Evolutionary conservation across 35 echinoderm and acorn worm species (phyloP).

Genomic region (Lytechinus pictus): DNA sequence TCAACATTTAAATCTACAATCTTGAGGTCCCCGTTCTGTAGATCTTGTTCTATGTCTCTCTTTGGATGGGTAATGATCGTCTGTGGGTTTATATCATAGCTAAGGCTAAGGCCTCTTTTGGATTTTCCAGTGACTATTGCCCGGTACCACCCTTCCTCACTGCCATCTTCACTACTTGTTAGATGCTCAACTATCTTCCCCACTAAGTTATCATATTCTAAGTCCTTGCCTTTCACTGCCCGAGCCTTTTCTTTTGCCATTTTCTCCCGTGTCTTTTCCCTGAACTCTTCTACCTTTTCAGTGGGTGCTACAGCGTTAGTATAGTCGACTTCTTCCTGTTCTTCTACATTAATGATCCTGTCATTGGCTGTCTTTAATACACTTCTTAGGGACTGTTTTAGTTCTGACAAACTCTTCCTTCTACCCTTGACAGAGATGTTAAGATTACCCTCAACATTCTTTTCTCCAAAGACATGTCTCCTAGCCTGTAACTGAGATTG

Average conservation of each 20-base stretch:
- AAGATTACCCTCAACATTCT: conserved; percentile 10
- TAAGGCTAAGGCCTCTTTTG: not conserved
- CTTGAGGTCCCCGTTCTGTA: not conserved
- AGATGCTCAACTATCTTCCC: conserved; percentile 46
- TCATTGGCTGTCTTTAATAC: not conserved
- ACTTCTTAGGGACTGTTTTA: not conserved
- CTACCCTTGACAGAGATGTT: conserved; percentile 28
- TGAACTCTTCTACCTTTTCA: not conserved
- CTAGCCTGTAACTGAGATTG: not conserved
- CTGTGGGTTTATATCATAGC: not conserved
- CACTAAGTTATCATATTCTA: conserved; percentile 24
- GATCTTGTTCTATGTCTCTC: not conserved
- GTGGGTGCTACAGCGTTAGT: not conserved
- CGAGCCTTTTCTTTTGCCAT: conserved; percentile 5
- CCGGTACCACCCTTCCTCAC: conserved; percentile 1
- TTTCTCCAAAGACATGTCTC: conserved; percentile 21
- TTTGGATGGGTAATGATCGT: not conserved
- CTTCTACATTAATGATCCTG: not conserved
- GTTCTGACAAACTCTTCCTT: conserved; percentile 6
- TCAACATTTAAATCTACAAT: not conserved
- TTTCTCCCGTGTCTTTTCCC: not conserved
- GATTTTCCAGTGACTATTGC: not conserved
- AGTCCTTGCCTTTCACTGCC: not conserved
- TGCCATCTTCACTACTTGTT: not conserved
- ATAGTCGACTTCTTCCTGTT: not conserved